phyloP scores from a whole-genome alignment of 2,113 vertebrate genomes.

The Gambusia affinis region DNA sequence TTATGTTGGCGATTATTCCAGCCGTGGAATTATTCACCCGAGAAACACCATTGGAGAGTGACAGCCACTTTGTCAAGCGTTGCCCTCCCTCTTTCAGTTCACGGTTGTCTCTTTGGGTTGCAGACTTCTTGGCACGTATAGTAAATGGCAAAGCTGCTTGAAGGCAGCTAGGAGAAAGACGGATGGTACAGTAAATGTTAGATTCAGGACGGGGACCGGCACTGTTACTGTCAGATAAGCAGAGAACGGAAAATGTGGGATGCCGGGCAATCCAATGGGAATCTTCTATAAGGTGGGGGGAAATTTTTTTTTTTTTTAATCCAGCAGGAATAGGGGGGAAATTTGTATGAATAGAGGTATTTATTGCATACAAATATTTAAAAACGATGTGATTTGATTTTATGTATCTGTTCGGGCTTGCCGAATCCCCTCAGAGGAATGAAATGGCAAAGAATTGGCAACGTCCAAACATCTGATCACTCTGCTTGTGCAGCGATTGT shows the following conservation, averaged over 20 bases:
- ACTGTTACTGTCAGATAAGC: constrained; percentile 75
- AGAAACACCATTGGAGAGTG: constrained; percentile 53
- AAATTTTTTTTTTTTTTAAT: neutral
- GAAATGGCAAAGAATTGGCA: neutral
- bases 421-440: constrained; percentile 5
- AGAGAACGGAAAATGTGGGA: constrained; percentile 43
- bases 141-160: constrained; percentile 66
- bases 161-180: constrained; percentile 48
- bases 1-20: constrained; percentile 35
- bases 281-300: constrained; percentile 51
- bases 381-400: constrained; percentile 1
- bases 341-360: neutral
- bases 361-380: neutral
- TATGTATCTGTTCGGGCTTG: neutral
- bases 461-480: constrained; percentile 22
- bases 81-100: constrained; percentile 41
- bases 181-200: constrained; percentile 70
- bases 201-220: constrained; percentile 57
- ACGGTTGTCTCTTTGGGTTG: constrained; percentile 65
- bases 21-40: constrained; percentile 50
- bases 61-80: constrained; percentile 63
- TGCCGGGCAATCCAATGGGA: constrained; percentile 53
- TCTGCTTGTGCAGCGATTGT: constrained; percentile 12
- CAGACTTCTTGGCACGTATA: constrained; percentile 59
- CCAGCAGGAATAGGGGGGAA: constrained; percentile 18